Conservation (phyloP, 2,113 vertebrate genomes). For the Lichenostomus cassidix region DNA sequence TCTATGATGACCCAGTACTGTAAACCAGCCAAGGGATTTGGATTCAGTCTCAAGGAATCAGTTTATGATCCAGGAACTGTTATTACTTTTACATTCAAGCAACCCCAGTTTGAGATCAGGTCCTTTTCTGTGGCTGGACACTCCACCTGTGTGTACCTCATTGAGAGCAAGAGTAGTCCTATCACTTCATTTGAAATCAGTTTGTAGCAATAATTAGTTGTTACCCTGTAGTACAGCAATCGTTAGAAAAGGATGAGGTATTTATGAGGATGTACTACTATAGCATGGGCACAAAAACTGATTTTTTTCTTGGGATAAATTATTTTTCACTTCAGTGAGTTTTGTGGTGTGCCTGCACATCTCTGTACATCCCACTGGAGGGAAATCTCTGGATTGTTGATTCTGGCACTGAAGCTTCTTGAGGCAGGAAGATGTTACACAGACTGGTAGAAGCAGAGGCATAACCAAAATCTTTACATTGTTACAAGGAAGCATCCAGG, state of each 20-base stretch:
- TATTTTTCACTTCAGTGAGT: not conserved
- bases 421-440: not conserved
- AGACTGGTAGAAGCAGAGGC: not conserved
- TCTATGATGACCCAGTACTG: not conserved
- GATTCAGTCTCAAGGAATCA: not conserved
- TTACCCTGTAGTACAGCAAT: not conserved
- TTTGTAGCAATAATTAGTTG: not conserved
- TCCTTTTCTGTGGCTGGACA: not conserved
- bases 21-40: not conserved
- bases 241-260: not conserved
- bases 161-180: not conserved
- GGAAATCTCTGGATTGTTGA: not conserved
- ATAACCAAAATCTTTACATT: not conserved
- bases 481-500: not conserved
- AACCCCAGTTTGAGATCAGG: not conserved
- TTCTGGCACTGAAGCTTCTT: not conserved
- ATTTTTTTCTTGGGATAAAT: not conserved
- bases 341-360: accelerated
- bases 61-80: not conserved
- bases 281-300: not conserved
- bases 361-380: not conserved
- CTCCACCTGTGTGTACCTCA: not conserved
- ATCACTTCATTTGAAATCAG: not conserved
- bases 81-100: not conserved
- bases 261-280: not conserved